A percentile compares a stretch with the other conserved stretches of the same genome.
phyloP scores from a whole-genome alignment of 2,888 invertebrate genomes.

The Parnassius smintheus region DNA sequence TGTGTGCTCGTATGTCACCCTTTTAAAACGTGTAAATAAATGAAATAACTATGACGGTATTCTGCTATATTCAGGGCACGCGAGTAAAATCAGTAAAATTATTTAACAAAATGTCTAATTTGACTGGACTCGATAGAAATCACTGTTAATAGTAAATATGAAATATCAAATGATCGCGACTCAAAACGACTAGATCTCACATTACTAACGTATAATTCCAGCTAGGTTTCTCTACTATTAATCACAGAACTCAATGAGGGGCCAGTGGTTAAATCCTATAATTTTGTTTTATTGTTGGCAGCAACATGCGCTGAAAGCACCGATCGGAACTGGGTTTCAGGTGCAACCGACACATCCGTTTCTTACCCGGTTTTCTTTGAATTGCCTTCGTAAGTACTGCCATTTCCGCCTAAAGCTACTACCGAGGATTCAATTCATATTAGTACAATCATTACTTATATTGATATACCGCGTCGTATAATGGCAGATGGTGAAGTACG shows the following conservation, averaged over 20 bases:
- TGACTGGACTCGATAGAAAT: too few relatives aligned
- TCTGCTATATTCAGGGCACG: too few relatives aligned
- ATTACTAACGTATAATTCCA: conserved; percentile 60
- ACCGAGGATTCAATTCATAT: conserved; percentile 16
- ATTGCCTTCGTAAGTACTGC: conserved; percentile 31
- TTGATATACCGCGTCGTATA: conserved; percentile 18
- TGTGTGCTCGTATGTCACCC: too few relatives aligned
- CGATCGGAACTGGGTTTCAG: conserved; percentile 72
- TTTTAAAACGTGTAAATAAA: too few relatives aligned
- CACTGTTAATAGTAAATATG: conserved; percentile 25
- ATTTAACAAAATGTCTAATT: too few relatives aligned
- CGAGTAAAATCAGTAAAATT: too few relatives aligned
- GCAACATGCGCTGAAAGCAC: conserved; percentile 50
- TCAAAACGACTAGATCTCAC: conserved; percentile 57
- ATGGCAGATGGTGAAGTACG: conserved; percentile 29
- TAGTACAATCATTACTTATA: conserved; percentile 20
- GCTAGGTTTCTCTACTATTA: conserved; percentile 71
- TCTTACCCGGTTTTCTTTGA: conserved; percentile 52
- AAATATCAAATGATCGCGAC: conserved; percentile 55
- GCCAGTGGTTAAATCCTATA: conserved; percentile 68
- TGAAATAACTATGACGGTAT: too few relatives aligned
- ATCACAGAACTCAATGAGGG: conserved; percentile 72
- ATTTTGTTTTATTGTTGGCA: conserved; percentile 69
- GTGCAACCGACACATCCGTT: conserved; percentile 55
- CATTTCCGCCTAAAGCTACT: conserved; percentile 13